A percentile compares a stretch with the other conserved stretches of the same genome.
Conservation (phyloP, 2,888 invertebrate species). For the Petrolisthes cinctipes region DNA sequence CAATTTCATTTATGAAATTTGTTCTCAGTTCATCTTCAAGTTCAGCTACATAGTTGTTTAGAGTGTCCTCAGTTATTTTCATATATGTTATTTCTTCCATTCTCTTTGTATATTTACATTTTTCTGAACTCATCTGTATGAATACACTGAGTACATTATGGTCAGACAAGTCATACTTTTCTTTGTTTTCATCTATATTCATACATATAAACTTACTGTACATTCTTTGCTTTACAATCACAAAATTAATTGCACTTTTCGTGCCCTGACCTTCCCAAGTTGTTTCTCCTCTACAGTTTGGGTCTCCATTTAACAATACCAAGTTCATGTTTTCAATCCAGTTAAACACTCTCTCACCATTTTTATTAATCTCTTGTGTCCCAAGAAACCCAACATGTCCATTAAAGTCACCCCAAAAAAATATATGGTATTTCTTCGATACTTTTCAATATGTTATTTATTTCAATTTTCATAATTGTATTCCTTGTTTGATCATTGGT, state of each 20-base stretch:
- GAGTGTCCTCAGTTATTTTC: slow-evolving; percentile 11
- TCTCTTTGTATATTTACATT: slow-evolving; percentile 1
- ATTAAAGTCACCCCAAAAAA: slow-evolving; percentile 9
- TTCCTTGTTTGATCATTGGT: too few relatives aligned
- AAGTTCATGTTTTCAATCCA: not conserved
- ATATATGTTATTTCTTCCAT: slow-evolving; percentile 4
- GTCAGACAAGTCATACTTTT: slow-evolving; percentile 10
- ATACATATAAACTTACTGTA: too few relatives aligned
- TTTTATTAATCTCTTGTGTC: slow-evolving; percentile 6
- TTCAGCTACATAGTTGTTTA: not conserved
- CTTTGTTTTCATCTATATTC: slow-evolving; percentile 2
- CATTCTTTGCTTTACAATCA: too few relatives aligned
- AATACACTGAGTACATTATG: not conserved
- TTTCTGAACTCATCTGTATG: not conserved
- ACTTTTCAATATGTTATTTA: not conserved
- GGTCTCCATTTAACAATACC: slow-evolving; percentile 12
- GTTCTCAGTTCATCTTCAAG: not conserved
- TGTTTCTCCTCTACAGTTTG: not conserved
- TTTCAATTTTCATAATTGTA: not conserved
- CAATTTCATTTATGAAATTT: too few relatives aligned
- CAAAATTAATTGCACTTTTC: not conserved
- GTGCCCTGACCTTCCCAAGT: not conserved
- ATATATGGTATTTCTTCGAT: not conserved
- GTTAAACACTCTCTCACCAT: not conserved
- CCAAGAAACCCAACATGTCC: slow-evolving; percentile 11